phyloP scores from a whole-genome alignment of 2,797 vertebrate genomes.

The Arnoldichthys spilopterus region DNA sequence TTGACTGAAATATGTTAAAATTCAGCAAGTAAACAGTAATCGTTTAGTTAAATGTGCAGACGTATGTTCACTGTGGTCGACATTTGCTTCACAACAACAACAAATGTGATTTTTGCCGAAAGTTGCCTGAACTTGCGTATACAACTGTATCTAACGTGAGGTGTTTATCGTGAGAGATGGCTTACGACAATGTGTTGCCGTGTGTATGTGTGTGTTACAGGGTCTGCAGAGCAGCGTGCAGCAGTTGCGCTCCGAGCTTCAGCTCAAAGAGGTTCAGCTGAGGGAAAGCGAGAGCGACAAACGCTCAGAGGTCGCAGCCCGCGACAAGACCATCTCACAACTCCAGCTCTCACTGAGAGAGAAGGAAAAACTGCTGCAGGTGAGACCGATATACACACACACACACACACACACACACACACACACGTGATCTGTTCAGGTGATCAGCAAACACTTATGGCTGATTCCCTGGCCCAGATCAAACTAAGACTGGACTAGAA shows the following conservation, averaged over 20 bases:
- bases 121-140: no score
- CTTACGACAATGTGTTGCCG: no score
- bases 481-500: no score
- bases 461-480: not conserved
- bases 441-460: not conserved
- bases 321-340: constrained; percentile 77
- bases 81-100: no score
- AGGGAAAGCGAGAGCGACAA: constrained; percentile 81
- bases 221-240: constrained; percentile 84
- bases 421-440: not conserved
- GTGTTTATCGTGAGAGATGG: not conserved
- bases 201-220: constrained; percentile 70
- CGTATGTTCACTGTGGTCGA: no score
- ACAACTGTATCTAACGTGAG: not conserved
- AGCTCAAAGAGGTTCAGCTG: constrained; percentile 82
- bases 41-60: no score
- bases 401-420: not conserved
- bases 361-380: constrained; percentile 89
- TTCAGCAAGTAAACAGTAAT: no score
- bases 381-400: constrained; percentile 51
- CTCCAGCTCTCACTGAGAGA: constrained; percentile 80
- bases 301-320: constrained; percentile 70
- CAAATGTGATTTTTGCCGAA: no score
- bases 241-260: constrained; percentile 83
- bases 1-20: no score